A percentile compares a stretch with the other conserved stretches of the same genome.
Conservation (phyloP, 2,888 invertebrate species). For the Hyppa rectilinea region DNA sequence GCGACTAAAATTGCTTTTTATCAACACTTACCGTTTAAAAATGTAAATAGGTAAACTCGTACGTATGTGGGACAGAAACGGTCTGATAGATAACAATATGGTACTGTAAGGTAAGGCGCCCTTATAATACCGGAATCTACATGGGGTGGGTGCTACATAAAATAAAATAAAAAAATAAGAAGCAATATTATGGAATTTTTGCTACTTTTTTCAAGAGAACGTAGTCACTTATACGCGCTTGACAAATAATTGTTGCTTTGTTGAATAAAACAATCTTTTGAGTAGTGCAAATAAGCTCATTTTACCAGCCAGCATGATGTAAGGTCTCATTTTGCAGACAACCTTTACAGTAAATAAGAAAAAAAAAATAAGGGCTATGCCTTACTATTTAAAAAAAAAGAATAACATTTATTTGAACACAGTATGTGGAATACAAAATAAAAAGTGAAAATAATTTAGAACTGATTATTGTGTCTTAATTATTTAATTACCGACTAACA, state of each 20-base stretch:
- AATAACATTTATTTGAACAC: no score
- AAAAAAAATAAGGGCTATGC: no score
- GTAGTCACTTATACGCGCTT: not conserved
- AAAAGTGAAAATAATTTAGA: no score
- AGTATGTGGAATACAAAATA: no score
- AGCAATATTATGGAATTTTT: not conserved
- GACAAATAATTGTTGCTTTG: not conserved
- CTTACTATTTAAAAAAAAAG: no score
- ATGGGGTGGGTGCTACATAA: not conserved
- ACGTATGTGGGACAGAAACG: slow-evolving; percentile 8
- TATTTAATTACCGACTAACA: slow-evolving; percentile 66
- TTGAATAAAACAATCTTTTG: not conserved
- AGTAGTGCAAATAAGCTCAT: not conserved
- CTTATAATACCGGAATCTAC: not conserved
- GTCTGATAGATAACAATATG: slow-evolving; percentile 36
- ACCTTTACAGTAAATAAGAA: not conserved
- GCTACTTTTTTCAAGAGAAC: not conserved
- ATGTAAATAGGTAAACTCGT: slow-evolving; percentile 59
- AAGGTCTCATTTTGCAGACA: not conserved
- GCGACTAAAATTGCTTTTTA: slow-evolving; percentile 72
- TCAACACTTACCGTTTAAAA: slow-evolving; percentile 59
- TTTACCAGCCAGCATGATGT: no score
- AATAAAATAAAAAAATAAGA: not conserved
- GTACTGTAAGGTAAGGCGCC: not conserved
- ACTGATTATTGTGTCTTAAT: not conserved